These are phyloP conservation scores for Gavialis gangeticus DNA, from an alignment of 2,113 vertebrate genomes.

Conservation along the genomic window DNA sequence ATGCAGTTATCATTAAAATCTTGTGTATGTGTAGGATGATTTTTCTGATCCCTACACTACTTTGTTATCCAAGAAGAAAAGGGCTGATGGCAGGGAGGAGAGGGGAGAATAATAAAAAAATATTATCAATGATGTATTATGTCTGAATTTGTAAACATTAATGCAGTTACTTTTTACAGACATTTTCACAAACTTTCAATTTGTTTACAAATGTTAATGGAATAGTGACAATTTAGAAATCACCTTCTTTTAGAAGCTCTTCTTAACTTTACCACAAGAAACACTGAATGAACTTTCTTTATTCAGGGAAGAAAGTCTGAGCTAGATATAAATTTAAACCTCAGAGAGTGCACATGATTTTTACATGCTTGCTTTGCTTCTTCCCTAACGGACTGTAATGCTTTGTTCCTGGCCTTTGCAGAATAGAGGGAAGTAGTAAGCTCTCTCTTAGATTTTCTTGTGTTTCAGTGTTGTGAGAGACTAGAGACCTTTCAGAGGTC, in stretches of 20 bases:
- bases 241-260: too few species aligned
- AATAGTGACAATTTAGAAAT: too few species aligned
- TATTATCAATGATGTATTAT: too few species aligned
- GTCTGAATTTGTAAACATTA: too few species aligned
- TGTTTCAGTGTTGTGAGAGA: not conserved
- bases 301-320: rapidly evolving
- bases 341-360: not conserved
- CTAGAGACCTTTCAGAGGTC: not conserved
- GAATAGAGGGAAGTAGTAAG: not conserved
- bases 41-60: not conserved
- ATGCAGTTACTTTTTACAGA: too few species aligned
- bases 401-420: rapidly evolving
- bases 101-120: too few species aligned
- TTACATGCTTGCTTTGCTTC: not conserved
- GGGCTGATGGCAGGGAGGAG: too few species aligned
- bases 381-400: not conserved
- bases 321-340: not conserved
- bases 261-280: not conserved
- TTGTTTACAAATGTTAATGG: too few species aligned
- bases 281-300: not conserved
- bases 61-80: not conserved
- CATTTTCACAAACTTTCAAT: too few species aligned
- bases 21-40: not conserved
- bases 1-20: not conserved
- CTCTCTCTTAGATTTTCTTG: not conserved